A percentile compares a stretch with the other conserved stretches of the same genome.
These are phyloP conservation scores for Siniperca obscura DNA, from an alignment of 2,797 vertebrate genomes.

Conservation along the genomic window DNA sequence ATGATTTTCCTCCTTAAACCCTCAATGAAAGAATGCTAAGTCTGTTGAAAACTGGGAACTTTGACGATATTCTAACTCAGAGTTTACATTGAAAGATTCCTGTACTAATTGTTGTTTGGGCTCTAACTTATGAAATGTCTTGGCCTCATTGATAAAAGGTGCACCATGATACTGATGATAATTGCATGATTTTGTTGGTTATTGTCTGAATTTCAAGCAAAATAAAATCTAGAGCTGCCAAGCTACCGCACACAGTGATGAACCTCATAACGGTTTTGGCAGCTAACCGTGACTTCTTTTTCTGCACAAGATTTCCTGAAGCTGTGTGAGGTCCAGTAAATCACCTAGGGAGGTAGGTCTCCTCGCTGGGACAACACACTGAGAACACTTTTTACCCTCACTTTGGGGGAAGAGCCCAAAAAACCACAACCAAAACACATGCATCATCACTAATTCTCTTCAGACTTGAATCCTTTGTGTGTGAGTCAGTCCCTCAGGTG, in stretches of 20 bases:
- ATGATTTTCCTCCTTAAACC: slow-evolving; percentile 46
- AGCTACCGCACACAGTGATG: slow-evolving; percentile 31
- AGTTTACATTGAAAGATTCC: slow-evolving; percentile 17
- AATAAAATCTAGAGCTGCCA: slow-evolving; percentile 32
- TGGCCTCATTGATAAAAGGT: slow-evolving; percentile 27
- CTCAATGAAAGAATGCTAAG: slow-evolving; percentile 28
- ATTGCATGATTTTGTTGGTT: slow-evolving; percentile 1
- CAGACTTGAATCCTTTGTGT: slow-evolving; percentile 51
- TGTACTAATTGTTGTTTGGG: neutral
- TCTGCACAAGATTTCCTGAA: slow-evolving; percentile 36
- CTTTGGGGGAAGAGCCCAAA: slow-evolving; percentile 35
- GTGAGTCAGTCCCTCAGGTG: slow-evolving; percentile 29
- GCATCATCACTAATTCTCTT: slow-evolving; percentile 59
- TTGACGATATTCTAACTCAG: neutral
- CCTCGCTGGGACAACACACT: slow-evolving; percentile 45
- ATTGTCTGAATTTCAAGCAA: slow-evolving; percentile 19
- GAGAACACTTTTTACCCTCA: slow-evolving; percentile 42
- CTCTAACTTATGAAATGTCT: slow-evolving; percentile 2
- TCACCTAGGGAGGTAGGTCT: slow-evolving; percentile 43
- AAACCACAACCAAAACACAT: slow-evolving; percentile 55
- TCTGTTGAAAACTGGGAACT: neutral
- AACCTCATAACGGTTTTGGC: slow-evolving; percentile 36
- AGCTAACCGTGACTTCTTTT: slow-evolving; percentile 58
- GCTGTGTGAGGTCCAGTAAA: slow-evolving; percentile 76
- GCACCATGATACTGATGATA: neutral